phyloP scores from a whole-genome alignment of 2,888 invertebrate species.

The Corbicula japonica region DNA sequence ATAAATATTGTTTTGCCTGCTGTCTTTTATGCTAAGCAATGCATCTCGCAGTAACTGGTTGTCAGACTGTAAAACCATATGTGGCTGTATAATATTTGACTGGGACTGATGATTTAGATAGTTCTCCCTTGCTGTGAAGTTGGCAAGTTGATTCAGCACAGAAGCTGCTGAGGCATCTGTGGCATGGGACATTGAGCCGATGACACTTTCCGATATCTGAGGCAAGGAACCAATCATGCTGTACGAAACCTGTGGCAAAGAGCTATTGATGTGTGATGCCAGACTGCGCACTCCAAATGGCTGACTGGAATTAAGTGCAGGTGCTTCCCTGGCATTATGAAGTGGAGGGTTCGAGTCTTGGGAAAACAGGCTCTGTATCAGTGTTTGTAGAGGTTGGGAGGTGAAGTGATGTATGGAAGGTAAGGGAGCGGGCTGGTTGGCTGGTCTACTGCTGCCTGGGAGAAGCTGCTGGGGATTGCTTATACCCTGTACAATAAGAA shows the following conservation, averaged over 20 bases:
- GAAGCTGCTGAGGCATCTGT: conserved; percentile 18
- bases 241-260: too few species aligned
- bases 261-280: too few species aligned
- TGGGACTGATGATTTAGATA: conserved; percentile 7
- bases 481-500: conserved; percentile 17
- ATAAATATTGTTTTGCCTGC: neutral
- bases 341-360: conserved; percentile 13
- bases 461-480: conserved; percentile 14
- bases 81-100: conserved; percentile 11
- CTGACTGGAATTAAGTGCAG: too few species aligned
- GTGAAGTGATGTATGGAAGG: conserved; percentile 43
- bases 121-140: conserved; percentile 22
- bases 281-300: too few species aligned
- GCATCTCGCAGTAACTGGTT: conserved; percentile 22
- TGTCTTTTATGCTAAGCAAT: conserved; percentile 7
- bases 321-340: too few species aligned
- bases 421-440: conserved; percentile 17
- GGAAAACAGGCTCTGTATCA: conserved; percentile 43
- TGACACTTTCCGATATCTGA: too few species aligned
- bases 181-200: too few species aligned
- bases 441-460: too few species aligned
- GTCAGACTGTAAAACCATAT: conserved; percentile 11
- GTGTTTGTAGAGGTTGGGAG: conserved; percentile 54
- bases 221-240: too few species aligned
- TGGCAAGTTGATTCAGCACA: conserved; percentile 26